These are phyloP conservation scores for Amblyornis subalaris DNA, from an alignment of 2,113 vertebrate species.

Conservation along the genomic window DNA sequence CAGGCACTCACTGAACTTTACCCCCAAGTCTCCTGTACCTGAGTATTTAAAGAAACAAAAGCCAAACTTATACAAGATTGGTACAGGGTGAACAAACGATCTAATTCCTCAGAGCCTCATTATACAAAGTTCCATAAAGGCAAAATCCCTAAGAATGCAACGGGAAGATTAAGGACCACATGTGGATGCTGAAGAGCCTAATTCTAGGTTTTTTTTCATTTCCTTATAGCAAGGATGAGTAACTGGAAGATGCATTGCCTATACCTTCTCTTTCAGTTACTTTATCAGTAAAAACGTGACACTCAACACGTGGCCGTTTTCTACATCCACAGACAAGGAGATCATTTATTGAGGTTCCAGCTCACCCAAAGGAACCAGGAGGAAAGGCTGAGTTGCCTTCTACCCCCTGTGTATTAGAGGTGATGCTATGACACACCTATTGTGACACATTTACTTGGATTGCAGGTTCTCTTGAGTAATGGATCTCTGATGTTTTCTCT, in stretches of 20 bases:
- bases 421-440: rapidly evolving
- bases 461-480: background rate
- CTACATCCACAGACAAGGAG: background rate
- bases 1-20: background rate
- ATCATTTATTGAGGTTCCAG: background rate
- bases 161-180: background rate
- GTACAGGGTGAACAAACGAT: background rate
- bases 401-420: rapidly evolving
- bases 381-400: background rate
- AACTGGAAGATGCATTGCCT: background rate
- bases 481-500: background rate
- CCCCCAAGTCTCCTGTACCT: background rate
- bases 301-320: background rate
- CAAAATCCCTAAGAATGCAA: background rate
- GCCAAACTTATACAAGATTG: background rate
- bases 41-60: background rate
- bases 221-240: background rate
- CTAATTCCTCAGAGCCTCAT: background rate
- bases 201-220: background rate
- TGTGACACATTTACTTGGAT: rapidly evolving
- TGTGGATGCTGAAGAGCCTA: background rate
- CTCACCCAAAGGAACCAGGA: background rate
- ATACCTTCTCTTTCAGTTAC: background rate
- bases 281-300: background rate
- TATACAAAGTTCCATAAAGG: background rate